Evolutionary conservation across 2,797 vertebrate genomes (phyloP).

Genomic region (Neosalanx taihuensis): DNA sequence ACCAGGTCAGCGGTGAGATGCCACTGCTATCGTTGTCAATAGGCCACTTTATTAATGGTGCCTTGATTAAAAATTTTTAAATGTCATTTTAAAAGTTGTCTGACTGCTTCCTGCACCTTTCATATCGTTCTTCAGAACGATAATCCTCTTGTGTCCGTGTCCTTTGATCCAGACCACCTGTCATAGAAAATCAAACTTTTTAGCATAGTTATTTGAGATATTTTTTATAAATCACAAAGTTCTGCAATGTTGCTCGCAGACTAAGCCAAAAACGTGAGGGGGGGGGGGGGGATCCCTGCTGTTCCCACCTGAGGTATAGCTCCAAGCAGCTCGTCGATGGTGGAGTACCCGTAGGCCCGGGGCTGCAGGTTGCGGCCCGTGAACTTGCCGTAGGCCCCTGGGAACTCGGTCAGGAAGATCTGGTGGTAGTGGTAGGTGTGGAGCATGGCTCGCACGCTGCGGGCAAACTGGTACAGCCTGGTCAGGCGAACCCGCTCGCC

Average conservation of each 20-base stretch:
- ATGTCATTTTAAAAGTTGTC: too few species aligned
- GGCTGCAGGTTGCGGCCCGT: constrained; percentile 82
- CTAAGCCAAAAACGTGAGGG: too few species aligned
- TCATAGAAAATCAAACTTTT: constrained; percentile 8
- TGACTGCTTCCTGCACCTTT: constrained; percentile 77
- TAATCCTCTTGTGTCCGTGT: constrained; percentile 96
- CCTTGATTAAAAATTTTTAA: too few species aligned
- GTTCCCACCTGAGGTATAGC: constrained; percentile 90
- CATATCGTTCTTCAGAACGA: constrained; percentile 98
- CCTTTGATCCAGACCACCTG: constrained; percentile 99
- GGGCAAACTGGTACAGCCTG: constrained; percentile 89
- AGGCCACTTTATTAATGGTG: too few species aligned
- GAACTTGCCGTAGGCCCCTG: constrained; percentile 86
- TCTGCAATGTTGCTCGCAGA: too few species aligned
- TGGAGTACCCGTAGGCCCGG: constrained; percentile 81
- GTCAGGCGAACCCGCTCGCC: constrained; percentile 88
- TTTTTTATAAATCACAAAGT: too few species aligned
- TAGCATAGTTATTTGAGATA: not conserved
- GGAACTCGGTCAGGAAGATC: constrained; percentile 94
- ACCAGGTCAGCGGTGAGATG: not conserved
- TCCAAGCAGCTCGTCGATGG: constrained; percentile 85
- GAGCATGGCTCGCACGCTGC: constrained; percentile 86
- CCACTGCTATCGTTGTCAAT: too few species aligned
- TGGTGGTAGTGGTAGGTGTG: constrained; percentile 99
- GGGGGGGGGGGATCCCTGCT: too few species aligned